Percentiles rank a stretch among this genome's conserved stretches.
These are phyloP conservation scores for Zaprionus ghesquierei DNA, from an alignment of 1,140 invertebrate species.

Conservation along the genomic window DNA sequence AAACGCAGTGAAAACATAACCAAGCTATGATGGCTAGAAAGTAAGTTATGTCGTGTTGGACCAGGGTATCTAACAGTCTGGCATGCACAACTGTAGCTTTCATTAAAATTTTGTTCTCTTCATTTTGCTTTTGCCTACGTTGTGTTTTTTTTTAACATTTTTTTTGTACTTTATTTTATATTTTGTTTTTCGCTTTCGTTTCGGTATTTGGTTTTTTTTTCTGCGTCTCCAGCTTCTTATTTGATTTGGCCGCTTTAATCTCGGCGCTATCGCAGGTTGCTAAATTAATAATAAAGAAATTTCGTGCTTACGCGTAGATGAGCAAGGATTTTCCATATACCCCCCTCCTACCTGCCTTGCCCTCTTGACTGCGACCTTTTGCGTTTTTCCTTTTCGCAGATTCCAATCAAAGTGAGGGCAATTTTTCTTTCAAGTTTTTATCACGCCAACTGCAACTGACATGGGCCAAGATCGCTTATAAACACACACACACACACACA, in stretches of 20 bases:
- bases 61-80: too few species aligned
- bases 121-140: neutral
- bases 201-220: conserved; percentile 18
- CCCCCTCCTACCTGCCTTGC: neutral
- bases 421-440: conserved; percentile 32
- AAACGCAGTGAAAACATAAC: too few species aligned
- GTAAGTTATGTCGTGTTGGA: too few species aligned
- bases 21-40: too few species aligned
- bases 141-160: conserved; percentile 10
- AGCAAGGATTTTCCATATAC: conserved; percentile 17
- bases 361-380: neutral
- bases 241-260: conserved; percentile 69
- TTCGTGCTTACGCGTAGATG: conserved; percentile 57
- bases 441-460: conserved; percentile 1
- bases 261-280: conserved; percentile 18
- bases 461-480: neutral
- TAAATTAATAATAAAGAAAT: conserved; percentile 73
- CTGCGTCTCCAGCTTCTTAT: conserved; percentile 50
- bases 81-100: too few species aligned
- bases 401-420: conserved; percentile 40
- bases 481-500: neutral
- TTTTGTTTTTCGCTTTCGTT: conserved; percentile 18
- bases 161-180: conserved; percentile 9
- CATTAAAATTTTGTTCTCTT: too few species aligned
- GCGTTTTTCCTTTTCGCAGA: conserved; percentile 14